These are phyloP conservation scores for Lutjanus erythropterus DNA, from an alignment of 2,113 vertebrate genomes.

Conservation along the genomic window DNA sequence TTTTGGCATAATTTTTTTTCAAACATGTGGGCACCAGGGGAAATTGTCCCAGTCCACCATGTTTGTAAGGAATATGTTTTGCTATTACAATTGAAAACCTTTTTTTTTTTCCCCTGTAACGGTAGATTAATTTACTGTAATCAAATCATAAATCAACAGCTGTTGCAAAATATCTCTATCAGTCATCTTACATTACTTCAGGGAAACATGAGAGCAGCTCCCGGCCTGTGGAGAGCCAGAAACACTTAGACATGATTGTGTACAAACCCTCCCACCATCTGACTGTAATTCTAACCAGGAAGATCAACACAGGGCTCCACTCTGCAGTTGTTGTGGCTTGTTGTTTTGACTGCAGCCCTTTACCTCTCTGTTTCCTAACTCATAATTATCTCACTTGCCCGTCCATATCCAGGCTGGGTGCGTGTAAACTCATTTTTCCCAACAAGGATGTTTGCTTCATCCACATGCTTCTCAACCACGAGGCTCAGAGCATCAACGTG, in stretches of 20 bases:
- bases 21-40: no score
- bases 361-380: conserved; percentile 63
- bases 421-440: conserved; percentile 57
- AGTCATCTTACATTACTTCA: conserved; percentile 17
- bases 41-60: no score
- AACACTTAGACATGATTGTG: conserved; percentile 10
- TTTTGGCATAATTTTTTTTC: no score
- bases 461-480: conserved; percentile 16
- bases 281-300: conserved; percentile 36
- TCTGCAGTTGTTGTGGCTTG: conserved; percentile 61
- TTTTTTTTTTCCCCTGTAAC: background rate
- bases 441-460: conserved; percentile 62
- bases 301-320: conserved; percentile 41
- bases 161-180: conserved; percentile 1
- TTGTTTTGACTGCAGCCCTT: conserved; percentile 73
- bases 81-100: background rate
- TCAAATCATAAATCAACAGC: conserved; percentile 1
- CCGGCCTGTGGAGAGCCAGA: conserved; percentile 5
- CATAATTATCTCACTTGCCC: conserved; percentile 67
- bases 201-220: background rate
- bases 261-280: conserved; percentile 31
- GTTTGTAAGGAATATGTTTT: background rate
- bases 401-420: conserved; percentile 29
- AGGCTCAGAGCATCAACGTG: conserved; percentile 9
- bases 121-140: background rate